phyloP scores from a whole-genome alignment of 2,888 invertebrate species.

The Parascotia fuliginaria region DNA sequence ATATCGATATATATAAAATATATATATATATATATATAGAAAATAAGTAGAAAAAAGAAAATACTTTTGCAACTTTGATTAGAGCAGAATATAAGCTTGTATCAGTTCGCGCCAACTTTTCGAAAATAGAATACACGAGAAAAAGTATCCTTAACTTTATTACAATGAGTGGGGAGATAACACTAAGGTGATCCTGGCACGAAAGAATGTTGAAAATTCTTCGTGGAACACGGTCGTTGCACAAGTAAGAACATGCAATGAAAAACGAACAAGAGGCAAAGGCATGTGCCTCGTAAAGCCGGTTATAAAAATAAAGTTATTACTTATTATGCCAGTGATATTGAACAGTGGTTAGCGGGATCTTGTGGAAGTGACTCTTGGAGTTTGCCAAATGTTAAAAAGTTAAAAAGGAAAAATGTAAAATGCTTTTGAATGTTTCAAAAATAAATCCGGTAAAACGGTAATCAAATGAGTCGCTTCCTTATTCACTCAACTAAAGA shows the following conservation, averaged over 20 bases:
- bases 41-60: no score
- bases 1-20: no score
- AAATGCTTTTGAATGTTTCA: no score
- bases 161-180: conserved; percentile 43
- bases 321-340: conserved; percentile 51
- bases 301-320: conserved; percentile 62
- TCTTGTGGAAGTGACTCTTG: conserved; percentile 13
- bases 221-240: conserved; percentile 43
- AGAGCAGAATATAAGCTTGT: no score
- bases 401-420: not conserved
- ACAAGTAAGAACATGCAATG: conserved; percentile 49
- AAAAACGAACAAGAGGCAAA: conserved; percentile 42
- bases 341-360: conserved; percentile 41
- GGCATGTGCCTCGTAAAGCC: conserved; percentile 47
- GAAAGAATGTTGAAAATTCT: conserved; percentile 46
- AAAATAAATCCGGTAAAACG: no score
- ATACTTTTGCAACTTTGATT: no score
- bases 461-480: no score
- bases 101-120: not conserved
- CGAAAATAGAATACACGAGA: conserved; percentile 3
- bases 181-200: conserved; percentile 40
- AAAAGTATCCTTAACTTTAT: conserved; percentile 31
- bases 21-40: no score
- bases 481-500: no score
- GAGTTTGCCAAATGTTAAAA: conserved; percentile 9